Conservation (phyloP, 1,140 invertebrate genomes). For the Philopotamus ludificatus region DNA sequence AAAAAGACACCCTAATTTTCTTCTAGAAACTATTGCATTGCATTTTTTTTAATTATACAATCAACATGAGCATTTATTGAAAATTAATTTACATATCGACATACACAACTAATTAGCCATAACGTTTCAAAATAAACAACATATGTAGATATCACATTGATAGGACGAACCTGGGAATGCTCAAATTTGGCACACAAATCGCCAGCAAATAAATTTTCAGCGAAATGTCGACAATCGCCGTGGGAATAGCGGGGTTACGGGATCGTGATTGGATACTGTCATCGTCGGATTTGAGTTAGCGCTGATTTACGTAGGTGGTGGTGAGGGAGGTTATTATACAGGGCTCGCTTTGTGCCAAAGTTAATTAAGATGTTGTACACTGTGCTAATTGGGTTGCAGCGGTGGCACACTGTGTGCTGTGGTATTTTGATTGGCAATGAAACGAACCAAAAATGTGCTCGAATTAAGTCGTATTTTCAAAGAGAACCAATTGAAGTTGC, state of each 20-base stretch:
- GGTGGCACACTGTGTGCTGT: background rate
- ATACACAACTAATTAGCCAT: background rate
- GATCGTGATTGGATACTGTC: background rate
- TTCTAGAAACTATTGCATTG: no score
- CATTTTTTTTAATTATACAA: no score
- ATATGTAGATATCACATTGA: no score
- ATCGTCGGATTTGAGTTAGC: background rate
- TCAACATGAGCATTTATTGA: no score
- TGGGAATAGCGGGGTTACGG: background rate
- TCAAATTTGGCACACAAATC: no score
- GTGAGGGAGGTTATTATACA: background rate
- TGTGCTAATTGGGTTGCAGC: slow-evolving; percentile 8
- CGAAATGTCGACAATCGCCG: background rate
- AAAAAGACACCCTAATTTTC: no score
- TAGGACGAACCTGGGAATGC: no score
- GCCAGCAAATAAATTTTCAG: background rate
- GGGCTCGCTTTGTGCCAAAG: background rate
- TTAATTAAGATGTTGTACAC: slow-evolving; percentile 10
- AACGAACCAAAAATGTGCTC: slow-evolving; percentile 8
- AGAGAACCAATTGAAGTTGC: background rate
- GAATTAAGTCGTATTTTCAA: background rate
- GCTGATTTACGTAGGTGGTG: background rate
- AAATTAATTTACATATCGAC: background rate
- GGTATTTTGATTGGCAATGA: slow-evolving; percentile 8
- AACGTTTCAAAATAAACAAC: background rate